A percentile compares a stretch with the other conserved stretches of the same genome.
These are phyloP conservation scores for Eclectus roratus DNA, from an alignment of 2,113 vertebrate species.

Conservation along the genomic window DNA sequence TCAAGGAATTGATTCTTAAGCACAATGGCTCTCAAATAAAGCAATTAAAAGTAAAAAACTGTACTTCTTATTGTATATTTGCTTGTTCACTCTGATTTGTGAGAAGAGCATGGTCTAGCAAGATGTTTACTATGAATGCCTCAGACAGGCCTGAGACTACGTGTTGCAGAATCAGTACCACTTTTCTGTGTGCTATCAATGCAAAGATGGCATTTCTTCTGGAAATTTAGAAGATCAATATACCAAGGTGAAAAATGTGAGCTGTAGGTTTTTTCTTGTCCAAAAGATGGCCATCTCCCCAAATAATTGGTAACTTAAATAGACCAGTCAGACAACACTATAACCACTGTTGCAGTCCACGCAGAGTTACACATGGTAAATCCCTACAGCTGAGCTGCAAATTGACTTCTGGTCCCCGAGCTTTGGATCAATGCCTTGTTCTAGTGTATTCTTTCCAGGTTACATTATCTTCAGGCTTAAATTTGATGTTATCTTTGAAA, in stretches of 20 bases:
- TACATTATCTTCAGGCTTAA: not conserved
- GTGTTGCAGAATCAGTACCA: not conserved
- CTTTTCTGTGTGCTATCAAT: not conserved
- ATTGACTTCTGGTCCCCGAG: not conserved
- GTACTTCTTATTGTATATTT: not conserved
- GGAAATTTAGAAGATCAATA: not conserved
- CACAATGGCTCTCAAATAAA: not conserved
- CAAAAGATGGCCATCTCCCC: not conserved
- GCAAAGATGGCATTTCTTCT: not conserved
- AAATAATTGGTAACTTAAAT: not conserved
- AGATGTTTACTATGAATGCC: not conserved
- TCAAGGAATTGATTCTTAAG: not conserved
- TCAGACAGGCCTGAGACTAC: not conserved
- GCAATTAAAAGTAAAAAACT: not conserved
- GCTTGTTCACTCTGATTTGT: not conserved
- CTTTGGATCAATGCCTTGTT: not conserved
- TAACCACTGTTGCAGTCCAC: not conserved
- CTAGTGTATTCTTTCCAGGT: not conserved
- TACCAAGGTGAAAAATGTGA: not conserved
- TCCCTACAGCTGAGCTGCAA: not conserved
- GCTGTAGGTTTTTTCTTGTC: not conserved
- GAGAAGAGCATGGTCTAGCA: not conserved
- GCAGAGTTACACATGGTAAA: not conserved
- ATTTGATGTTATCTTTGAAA: not conserved
- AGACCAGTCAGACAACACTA: not conserved